A percentile compares a stretch with the other conserved stretches of the same genome.
Evolutionary conservation across 2,888 invertebrate species (phyloP).

Genomic region (Mimachlamys varia): DNA sequence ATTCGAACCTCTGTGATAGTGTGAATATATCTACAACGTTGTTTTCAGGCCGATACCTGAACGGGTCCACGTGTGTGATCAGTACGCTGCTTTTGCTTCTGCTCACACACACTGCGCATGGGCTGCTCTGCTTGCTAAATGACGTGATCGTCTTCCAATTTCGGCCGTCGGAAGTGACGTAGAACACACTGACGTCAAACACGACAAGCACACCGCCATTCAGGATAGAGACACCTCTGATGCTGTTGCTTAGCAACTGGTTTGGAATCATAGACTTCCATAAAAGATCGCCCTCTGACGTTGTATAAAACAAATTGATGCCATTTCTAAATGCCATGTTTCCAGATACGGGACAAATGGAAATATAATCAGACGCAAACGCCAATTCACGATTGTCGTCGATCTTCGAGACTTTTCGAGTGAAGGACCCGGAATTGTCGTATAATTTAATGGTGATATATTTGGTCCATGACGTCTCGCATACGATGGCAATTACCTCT

Average conservation of each 20-base stretch:
- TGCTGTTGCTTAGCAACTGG: background rate
- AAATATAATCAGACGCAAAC: background rate
- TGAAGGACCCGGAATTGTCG: background rate
- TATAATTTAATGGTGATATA: background rate
- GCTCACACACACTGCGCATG: background rate
- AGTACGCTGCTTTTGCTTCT: slow-evolving; percentile 7
- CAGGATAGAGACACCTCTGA: background rate
- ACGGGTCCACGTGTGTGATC: background rate
- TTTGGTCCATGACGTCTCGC: slow-evolving; percentile 4
- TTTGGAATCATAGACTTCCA: background rate
- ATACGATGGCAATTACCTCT: background rate
- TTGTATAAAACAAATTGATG: background rate
- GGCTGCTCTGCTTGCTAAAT: background rate
- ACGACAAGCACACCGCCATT: background rate
- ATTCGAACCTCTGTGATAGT: background rate
- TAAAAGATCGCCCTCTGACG: background rate
- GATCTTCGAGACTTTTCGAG: background rate
- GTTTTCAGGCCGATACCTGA: background rate
- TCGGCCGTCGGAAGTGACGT: background rate
- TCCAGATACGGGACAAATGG: background rate
- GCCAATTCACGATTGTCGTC: background rate
- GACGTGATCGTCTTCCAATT: background rate
- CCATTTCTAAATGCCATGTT: slow-evolving; percentile 12
- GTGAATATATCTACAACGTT: background rate
- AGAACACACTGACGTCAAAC: background rate